Evolutionary conservation across 2,113 vertebrate genomes (phyloP).

Genomic region (Poeciliopsis retropinna): DNA sequence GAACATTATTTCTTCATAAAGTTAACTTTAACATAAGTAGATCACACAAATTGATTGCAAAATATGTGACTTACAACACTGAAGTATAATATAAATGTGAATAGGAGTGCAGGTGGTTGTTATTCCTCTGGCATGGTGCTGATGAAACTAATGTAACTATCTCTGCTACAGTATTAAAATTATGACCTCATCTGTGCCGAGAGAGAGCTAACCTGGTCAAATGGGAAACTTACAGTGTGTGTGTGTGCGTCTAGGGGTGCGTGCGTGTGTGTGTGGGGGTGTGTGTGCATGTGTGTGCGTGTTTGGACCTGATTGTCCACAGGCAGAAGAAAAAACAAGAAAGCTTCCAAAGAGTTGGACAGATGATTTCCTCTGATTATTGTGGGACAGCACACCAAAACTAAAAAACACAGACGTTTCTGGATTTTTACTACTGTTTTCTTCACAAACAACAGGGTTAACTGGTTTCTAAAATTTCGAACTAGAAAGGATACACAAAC

Average conservation of each 20-base stretch:
- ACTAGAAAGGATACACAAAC: too few species aligned
- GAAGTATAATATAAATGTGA: constrained; percentile 29
- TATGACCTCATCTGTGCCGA: not conserved
- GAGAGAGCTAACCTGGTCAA: not conserved
- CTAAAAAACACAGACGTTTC: too few species aligned
- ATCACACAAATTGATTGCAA: constrained; percentile 11
- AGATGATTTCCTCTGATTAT: not conserved
- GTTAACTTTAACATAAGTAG: not conserved
- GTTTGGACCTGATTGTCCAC: too few species aligned
- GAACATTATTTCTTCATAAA: not conserved
- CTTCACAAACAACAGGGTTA: not conserved
- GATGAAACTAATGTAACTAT: constrained; percentile 18
- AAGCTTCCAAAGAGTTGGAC: not conserved
- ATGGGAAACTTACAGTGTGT: not conserved
- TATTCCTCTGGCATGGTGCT: constrained; percentile 44
- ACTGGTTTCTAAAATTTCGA: not conserved
- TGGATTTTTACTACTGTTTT: not conserved
- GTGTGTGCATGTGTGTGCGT: not conserved
- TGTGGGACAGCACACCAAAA: too few species aligned
- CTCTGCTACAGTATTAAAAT: not conserved
- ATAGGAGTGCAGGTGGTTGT: constrained; percentile 42
- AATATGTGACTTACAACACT: constrained; percentile 1
- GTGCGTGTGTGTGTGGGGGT: not conserved
- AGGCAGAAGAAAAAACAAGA: not conserved
- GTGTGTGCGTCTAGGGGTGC: not conserved